Conservation (phyloP, 2,797 vertebrate genomes). For the Sphenopsis melanotis region DNA sequence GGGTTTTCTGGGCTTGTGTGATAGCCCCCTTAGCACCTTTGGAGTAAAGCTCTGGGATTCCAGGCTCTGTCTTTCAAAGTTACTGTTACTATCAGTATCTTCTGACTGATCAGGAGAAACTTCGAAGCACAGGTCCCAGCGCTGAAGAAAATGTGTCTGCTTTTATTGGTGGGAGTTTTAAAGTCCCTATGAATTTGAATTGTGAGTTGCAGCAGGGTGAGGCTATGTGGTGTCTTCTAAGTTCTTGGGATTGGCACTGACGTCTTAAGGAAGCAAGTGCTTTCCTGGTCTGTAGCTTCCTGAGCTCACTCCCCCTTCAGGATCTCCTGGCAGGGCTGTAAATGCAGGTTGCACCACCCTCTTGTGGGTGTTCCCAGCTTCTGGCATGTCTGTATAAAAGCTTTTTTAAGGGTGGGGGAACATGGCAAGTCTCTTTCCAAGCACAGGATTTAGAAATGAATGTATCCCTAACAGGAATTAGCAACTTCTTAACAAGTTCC, state of each 20-base stretch:
- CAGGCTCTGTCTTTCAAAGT: background rate
- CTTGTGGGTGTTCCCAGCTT: background rate
- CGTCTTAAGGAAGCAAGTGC: background rate
- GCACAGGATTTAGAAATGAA: background rate
- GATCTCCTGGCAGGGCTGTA: background rate
- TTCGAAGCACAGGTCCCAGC: accelerated
- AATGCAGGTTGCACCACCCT: background rate
- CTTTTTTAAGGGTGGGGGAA: background rate
- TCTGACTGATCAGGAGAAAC: background rate
- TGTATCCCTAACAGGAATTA: background rate
- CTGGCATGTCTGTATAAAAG: background rate
- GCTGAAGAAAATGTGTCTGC: background rate
- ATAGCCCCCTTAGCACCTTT: background rate
- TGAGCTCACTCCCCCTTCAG: background rate
- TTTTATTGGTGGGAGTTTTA: background rate
- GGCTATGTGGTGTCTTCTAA: background rate
- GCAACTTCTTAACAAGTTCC: background rate
- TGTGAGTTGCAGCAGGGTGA: background rate
- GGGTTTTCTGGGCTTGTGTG: background rate
- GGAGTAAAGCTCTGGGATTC: background rate
- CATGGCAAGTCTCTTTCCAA: background rate
- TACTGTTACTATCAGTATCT: background rate
- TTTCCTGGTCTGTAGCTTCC: background rate
- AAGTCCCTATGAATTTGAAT: background rate
- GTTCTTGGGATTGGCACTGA: background rate